Evolutionary conservation across 2,113 vertebrate genomes (phyloP).

Genomic region (Phalacrocorax pelagicus): DNA sequence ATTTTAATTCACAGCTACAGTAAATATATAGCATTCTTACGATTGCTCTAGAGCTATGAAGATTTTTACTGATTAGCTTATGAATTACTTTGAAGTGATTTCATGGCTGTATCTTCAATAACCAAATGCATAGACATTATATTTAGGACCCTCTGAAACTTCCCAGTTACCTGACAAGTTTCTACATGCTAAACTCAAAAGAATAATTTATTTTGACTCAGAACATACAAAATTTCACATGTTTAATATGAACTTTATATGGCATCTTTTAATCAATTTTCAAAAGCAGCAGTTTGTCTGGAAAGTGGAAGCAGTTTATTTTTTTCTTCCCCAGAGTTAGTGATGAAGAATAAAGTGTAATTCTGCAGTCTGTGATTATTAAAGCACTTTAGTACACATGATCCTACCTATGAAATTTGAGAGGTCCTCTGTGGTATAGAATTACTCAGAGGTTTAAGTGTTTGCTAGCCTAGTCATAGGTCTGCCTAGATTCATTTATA

Average conservation of each 20-base stretch:
- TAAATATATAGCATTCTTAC: neutral
- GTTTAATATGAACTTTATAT: neutral
- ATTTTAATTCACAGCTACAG: neutral
- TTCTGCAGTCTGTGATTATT: neutral
- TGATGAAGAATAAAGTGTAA: neutral
- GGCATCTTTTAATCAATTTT: neutral
- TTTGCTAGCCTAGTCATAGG: neutral
- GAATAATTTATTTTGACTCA: neutral
- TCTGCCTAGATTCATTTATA: neutral
- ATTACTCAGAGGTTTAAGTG: neutral
- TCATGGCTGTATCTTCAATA: neutral
- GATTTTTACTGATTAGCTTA: neutral
- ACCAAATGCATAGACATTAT: rapidly evolving
- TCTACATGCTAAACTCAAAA: neutral
- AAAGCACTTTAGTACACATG: neutral
- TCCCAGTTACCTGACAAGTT: neutral
- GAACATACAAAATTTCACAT: neutral
- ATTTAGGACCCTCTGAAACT: neutral
- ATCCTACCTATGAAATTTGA: neutral
- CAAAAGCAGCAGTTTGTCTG: neutral
- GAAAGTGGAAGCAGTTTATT: neutral
- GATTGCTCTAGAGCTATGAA: neutral
- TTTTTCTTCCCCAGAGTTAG: neutral
- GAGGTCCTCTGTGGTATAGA: neutral
- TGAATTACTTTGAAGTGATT: neutral